Evolutionary conservation across 2,797 vertebrate genomes (phyloP), one percentile per base, ranked within the genome.

Genomic region (Eospalax fontanierii): DNA sequence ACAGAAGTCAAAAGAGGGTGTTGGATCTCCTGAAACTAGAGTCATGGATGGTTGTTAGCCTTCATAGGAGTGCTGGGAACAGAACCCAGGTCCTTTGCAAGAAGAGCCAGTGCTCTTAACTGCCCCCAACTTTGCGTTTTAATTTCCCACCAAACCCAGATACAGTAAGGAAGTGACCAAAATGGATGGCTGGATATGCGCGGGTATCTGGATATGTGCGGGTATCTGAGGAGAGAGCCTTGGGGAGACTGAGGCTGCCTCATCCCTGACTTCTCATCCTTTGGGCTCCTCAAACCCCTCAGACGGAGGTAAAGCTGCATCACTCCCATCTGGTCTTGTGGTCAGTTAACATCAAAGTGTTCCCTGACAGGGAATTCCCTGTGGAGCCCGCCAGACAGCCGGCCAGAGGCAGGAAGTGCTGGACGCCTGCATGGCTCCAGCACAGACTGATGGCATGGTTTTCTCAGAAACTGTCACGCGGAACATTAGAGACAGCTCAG

Each of bases 381-480:
- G 2, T 2, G n/a, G 76, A 43, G 57, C 40, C 87, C 30, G 10
- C 76, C 50, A 8, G 35, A 2, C 16, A 40, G 1, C 26, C 24
- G 61, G 83, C 95, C 93, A 91, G 43, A 33, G 19, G 33, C 57
- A 0, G 1, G 84, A 89, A 66, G 95, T 73, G 65, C 89, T 6
- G 35, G 30, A 85, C 68, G 87, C 82, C 86, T 59, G 21, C 50
- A 2, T 0, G 22, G 84, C 10, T 3, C 30, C 84, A 16, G n/a
- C 70, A 59, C 74, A 11, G 70, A 46, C 43, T 59, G 57, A 54
- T 35, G 43, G n/a, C 1, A 0, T 19, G 66, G 38, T 78, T 89
- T 91, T 30, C 59, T 71, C 75, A 82, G 93, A 96, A 93, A 65
- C 93, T 21, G 5, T 93, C 82, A 3, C 4, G 70, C 68, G 86